Conservation (phyloP, 2,113 vertebrate genomes). For the Toxostoma redivivum region DNA sequence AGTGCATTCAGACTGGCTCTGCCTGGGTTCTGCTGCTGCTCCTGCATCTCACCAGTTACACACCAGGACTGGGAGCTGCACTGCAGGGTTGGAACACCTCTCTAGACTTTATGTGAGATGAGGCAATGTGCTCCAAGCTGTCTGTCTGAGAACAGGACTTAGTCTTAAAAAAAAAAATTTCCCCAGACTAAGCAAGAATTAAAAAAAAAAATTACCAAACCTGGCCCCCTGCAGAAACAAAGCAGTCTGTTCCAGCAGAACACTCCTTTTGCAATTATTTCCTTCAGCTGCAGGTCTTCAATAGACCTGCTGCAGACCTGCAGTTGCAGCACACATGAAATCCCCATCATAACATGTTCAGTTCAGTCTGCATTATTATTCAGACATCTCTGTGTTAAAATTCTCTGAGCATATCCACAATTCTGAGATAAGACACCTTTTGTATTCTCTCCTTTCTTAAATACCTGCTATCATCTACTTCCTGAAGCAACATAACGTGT, state of each 20-base stretch:
- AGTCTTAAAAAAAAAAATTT: background rate
- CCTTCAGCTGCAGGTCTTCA: background rate
- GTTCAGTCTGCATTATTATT: background rate
- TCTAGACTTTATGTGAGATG: background rate
- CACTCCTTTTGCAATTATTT: background rate
- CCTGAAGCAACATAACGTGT: background rate
- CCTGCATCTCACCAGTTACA: background rate
- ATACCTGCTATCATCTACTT: background rate
- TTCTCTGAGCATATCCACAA: background rate
- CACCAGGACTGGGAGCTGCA: rapidly evolving
- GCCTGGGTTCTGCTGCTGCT: background rate
- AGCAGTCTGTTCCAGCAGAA: background rate
- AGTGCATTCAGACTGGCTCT: background rate
- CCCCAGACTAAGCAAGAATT: background rate
- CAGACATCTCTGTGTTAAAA: background rate
- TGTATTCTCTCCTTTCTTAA: background rate
- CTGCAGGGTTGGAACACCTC: background rate
- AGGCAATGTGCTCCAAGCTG: background rate
- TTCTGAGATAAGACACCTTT: background rate
- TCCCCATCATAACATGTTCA: background rate
- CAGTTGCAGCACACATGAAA: background rate
- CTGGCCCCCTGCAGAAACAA: background rate
- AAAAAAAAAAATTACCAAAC: background rate
- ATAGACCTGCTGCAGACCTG: background rate
- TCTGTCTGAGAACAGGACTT: background rate